These are phyloP conservation scores for Itoplectis maculator DNA, from an alignment of 2,888 invertebrate species.

Conservation along the genomic window DNA sequence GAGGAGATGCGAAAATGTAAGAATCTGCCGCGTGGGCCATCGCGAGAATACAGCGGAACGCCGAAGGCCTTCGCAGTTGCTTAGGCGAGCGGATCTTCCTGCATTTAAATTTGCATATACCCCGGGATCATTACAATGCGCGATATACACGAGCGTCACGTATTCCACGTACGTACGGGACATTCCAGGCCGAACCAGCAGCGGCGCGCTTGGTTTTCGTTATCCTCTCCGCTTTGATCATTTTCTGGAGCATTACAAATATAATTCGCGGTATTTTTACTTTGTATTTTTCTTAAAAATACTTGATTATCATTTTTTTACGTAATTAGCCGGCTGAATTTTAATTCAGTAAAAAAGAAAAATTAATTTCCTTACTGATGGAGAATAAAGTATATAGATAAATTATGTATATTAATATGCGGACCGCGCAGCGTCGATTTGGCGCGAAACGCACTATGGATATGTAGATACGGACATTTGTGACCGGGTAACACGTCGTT, in stretches of 20 bases:
- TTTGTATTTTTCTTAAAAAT: not conserved
- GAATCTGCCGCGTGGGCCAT: conserved; percentile 17
- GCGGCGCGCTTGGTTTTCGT: not conserved
- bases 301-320: not conserved
- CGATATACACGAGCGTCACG: conserved; percentile 67
- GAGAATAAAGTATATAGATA: not conserved
- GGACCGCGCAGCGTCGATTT: not conserved
- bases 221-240: not conserved
- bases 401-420: not conserved
- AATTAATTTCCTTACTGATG: not conserved
- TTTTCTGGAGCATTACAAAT: not conserved
- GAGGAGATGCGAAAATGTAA: not conserved
- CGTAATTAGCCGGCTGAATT: too few relatives aligned
- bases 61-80: conserved; percentile 74
- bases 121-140: conserved; percentile 74
- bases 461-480: conserved; percentile 25
- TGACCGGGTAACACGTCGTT: conserved; percentile 52
- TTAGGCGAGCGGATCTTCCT: conserved; percentile 81
- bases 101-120: conserved; percentile 82
- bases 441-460: not conserved
- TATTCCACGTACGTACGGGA: conserved; percentile 58
- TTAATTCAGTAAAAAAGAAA: too few relatives aligned
- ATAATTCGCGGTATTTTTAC: too few relatives aligned
- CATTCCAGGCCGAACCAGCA: conserved; percentile 9
- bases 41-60: conserved; percentile 6